Evolutionary conservation across 2,797 vertebrate species (phyloP).

Genomic region (Acipenser ruthenus): DNA sequence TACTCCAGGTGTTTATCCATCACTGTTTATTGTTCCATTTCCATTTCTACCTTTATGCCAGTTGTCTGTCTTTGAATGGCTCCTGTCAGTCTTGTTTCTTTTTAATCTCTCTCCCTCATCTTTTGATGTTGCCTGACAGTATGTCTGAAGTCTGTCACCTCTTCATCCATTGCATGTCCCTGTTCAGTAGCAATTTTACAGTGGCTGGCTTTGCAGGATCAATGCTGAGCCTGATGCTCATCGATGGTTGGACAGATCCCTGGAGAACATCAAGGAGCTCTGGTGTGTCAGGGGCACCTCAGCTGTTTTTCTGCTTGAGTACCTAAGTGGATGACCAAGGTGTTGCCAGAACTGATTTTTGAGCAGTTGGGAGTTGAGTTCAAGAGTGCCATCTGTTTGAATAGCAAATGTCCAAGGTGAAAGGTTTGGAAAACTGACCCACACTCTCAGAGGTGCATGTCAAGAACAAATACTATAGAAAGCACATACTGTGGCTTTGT

Average conservation of each 20-base stretch:
- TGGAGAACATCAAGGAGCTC: neutral
- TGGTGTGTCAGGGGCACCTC: neutral
- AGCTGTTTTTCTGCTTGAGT: constrained; percentile 1
- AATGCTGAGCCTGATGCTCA: neutral
- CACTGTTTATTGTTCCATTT: no score
- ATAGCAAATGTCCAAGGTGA: no score
- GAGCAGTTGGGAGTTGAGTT: neutral
- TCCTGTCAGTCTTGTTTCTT: no score
- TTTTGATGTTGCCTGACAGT: no score
- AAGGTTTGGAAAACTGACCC: neutral
- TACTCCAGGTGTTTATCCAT: no score
- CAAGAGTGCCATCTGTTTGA: neutral
- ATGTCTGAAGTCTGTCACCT: neutral
- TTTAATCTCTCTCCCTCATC: no score
- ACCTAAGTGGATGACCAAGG: neutral
- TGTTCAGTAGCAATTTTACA: neutral
- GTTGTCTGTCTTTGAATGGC: no score
- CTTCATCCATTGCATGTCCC: neutral
- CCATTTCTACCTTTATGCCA: no score
- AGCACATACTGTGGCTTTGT: no score
- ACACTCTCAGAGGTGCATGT: neutral
- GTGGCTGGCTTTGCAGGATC: neutral
- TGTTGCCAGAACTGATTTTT: neutral
- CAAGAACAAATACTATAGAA: no score
- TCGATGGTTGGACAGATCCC: neutral